Conservation (phyloP, 2,113 vertebrate genomes). For the Aix galericulata region DNA sequence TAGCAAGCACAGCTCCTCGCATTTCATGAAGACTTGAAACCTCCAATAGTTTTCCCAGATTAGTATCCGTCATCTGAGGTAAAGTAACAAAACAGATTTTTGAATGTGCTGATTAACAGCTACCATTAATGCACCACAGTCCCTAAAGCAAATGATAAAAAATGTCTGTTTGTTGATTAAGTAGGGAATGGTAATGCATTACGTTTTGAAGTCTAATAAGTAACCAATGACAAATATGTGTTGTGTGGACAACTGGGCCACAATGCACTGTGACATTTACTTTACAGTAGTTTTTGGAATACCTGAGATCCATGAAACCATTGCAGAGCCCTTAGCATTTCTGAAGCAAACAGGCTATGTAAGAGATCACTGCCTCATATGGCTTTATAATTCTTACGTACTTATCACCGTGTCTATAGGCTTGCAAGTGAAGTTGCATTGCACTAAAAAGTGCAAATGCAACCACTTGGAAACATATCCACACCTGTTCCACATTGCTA, state of each 20-base stretch:
- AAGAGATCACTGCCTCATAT: background rate
- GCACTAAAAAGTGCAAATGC: background rate
- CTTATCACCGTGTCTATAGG: background rate
- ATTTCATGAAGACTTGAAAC: background rate
- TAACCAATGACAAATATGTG: background rate
- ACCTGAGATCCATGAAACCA: background rate
- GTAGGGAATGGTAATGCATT: background rate
- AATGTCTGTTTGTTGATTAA: background rate
- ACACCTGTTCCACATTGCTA: constrained; percentile 10
- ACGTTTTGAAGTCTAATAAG: background rate
- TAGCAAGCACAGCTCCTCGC: background rate
- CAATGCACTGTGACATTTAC: background rate
- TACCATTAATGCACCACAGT: background rate
- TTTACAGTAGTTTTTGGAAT: background rate
- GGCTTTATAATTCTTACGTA: background rate
- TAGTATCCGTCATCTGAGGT: background rate
- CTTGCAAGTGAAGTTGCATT: background rate
- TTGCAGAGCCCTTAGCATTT: background rate
- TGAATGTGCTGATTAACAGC: background rate
- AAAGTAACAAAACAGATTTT: background rate
- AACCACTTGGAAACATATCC: constrained; percentile 24
- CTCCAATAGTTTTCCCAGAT: background rate
- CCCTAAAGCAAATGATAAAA: background rate
- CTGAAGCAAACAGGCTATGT: background rate
- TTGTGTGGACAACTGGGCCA: background rate